Conservation (phyloP, 2,888 invertebrate species). For the Epicampocera succincta region DNA sequence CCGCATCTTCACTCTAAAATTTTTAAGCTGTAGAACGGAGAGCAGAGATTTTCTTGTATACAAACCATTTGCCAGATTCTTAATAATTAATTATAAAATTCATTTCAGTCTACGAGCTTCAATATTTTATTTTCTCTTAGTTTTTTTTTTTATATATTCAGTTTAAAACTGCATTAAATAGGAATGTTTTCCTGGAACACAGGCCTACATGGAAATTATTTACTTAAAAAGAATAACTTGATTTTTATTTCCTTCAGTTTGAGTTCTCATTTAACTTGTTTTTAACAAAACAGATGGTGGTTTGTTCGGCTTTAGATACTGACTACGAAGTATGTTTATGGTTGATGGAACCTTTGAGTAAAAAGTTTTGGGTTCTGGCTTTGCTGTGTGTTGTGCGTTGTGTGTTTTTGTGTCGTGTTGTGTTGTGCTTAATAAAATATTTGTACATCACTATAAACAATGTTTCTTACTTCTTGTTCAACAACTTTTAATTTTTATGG, state of each 20-base stretch:
- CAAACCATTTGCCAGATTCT: too few relatives aligned
- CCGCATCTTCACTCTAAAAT: too few relatives aligned
- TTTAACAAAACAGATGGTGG: constrained; percentile 56
- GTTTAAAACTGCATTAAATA: constrained; percentile 14
- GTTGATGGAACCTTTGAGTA: constrained; percentile 6
- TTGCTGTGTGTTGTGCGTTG: constrained; percentile 1
- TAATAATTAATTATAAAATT: too few relatives aligned
- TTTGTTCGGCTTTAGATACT: constrained; percentile 48
- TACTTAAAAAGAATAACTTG: constrained; percentile 29
- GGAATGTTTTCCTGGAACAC: constrained; percentile 29
- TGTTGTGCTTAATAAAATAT: constrained; percentile 17
- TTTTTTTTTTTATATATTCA: background rate
- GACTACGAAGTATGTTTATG: constrained; percentile 3
- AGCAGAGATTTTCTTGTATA: too few relatives aligned
- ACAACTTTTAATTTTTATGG: constrained; percentile 62
- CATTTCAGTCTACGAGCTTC: too few relatives aligned
- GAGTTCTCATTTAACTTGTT: constrained; percentile 29
- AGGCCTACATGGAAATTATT: constrained; percentile 40
- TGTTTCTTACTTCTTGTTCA: constrained; percentile 41
- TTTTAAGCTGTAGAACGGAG: too few relatives aligned
- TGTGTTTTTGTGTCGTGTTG: too few relatives aligned
- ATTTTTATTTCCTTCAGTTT: background rate
- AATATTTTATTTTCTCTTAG: too few relatives aligned
- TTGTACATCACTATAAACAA: constrained; percentile 41
- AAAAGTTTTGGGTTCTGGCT: constrained; percentile 7